A percentile compares a stretch with the other conserved stretches of the same genome.
Evolutionary conservation across 2,113 vertebrate species (phyloP).

Genomic region (Psophia crepitans): DNA sequence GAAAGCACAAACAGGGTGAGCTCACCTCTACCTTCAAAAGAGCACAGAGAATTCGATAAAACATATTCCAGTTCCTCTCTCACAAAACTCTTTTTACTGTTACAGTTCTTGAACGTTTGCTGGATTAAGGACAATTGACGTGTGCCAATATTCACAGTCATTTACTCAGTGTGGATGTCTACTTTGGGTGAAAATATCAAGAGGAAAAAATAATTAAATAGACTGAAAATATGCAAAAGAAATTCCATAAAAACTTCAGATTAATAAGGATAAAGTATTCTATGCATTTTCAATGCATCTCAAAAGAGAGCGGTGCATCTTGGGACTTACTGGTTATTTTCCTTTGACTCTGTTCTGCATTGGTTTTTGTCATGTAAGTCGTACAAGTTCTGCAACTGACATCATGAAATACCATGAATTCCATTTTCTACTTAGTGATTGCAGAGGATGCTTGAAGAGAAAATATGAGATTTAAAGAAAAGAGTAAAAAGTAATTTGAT

Average conservation of each 20-base stretch:
- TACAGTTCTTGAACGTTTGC: not conserved
- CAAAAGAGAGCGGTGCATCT: not conserved
- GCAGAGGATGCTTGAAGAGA: not conserved
- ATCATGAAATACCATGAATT: not conserved
- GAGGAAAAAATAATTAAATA: not conserved
- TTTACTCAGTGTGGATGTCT: not conserved
- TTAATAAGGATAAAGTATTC: not conserved
- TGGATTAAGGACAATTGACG: not conserved
- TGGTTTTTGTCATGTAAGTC: not conserved
- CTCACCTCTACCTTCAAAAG: not conserved
- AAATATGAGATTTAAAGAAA: not conserved
- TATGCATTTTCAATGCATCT: not conserved
- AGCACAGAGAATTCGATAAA: not conserved
- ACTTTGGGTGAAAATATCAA: not conserved
- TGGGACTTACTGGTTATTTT: not conserved
- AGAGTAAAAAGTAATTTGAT: not conserved
- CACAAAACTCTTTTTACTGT: not conserved
- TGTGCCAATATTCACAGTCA: not conserved
- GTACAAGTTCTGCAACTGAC: not conserved
- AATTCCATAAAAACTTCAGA: not conserved
- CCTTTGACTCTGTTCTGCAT: not conserved
- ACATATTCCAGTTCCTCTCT: not conserved
- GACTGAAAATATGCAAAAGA: not conserved
- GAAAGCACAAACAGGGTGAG: not conserved
- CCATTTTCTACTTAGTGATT: not conserved